Percentiles rank a stretch among this genome's conserved stretches.
Conservation (phyloP, 30 jellyfish, hydroid and myxozoan species). For the Pseudorhiza aurosa region DNA sequence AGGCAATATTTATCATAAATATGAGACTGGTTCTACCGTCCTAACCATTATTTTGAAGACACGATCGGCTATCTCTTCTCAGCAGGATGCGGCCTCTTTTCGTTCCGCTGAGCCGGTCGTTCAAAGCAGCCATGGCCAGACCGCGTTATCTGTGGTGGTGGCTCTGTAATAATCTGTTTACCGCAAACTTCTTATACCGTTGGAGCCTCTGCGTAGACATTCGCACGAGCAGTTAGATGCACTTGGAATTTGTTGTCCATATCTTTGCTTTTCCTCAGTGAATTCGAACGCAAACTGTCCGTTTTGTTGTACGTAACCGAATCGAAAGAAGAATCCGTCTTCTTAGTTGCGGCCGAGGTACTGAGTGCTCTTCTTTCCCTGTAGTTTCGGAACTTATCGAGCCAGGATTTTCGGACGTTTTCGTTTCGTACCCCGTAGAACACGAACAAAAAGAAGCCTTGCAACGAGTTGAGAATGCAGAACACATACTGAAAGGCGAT, state of each 20-base stretch:
- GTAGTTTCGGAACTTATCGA: conserved; percentile 22
- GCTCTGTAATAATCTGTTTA: background rate
- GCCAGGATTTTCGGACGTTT: conserved; percentile 85
- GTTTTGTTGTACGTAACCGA: conserved; percentile 59
- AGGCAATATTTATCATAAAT: background rate
- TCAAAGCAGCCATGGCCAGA: background rate
- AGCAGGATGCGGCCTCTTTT: background rate
- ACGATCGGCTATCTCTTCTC: background rate
- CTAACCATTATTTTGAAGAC: background rate
- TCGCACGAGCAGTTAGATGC: conserved; percentile 37
- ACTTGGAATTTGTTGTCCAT: conserved; percentile 23
- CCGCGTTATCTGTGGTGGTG: background rate
- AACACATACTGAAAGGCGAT: conserved; percentile 81
- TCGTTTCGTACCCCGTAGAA: conserved; percentile 82
- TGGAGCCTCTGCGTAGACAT: conserved; percentile 34
- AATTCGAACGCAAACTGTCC: conserved; percentile 51
- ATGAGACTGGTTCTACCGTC: background rate
- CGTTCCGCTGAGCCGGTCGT: background rate
- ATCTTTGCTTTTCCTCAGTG: conserved; percentile 9
- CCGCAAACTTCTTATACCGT: background rate
- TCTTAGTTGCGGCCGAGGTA: conserved; percentile 49
- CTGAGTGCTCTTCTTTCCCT: conserved; percentile 9
- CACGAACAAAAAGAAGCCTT: conserved; percentile 78
- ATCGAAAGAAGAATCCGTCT: conserved; percentile 60
- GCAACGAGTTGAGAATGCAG: conserved; percentile 83